These are phyloP conservation scores for Rhombomys opimus DNA, from an alignment of 2,113 vertebrate genomes.

Conservation along the genomic window DNA sequence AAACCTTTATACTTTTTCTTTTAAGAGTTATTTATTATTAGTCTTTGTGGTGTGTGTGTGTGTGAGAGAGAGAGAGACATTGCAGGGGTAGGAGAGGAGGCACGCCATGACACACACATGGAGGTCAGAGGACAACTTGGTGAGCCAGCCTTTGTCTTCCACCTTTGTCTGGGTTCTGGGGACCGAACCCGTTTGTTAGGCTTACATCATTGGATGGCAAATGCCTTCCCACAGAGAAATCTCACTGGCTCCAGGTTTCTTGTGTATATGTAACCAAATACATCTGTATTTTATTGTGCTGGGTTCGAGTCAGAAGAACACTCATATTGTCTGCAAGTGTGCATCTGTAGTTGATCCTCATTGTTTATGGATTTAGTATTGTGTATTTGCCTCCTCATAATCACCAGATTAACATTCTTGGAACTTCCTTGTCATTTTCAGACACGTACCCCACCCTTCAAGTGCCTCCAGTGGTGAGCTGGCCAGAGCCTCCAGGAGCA, in stretches of 20 bases:
- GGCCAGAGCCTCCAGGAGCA: too few relatives aligned
- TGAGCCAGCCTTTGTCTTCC: not conserved
- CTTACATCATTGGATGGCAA: not conserved
- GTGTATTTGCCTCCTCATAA: not conserved
- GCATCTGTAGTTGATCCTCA: not conserved
- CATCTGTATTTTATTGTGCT: not conserved
- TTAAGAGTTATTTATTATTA: not conserved
- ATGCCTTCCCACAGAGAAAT: not conserved
- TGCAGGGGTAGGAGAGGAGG: too few relatives aligned
- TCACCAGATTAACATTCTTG: not conserved
- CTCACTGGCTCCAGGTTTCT: not conserved
- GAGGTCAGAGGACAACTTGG: not conserved
- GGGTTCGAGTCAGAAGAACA: constrained; percentile 4
- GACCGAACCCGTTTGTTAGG: not conserved
- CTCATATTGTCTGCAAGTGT: constrained; percentile 10
- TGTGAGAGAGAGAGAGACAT: too few relatives aligned
- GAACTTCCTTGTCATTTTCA: constrained; percentile 5
- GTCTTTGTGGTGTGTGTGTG: not conserved
- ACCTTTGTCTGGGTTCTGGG: not conserved
- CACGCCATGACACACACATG: not conserved
- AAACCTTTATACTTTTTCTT: not conserved
- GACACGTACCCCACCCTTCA: not conserved
- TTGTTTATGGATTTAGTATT: not conserved
- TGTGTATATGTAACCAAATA: not conserved
- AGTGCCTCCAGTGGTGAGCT: not conserved